Evolutionary conservation across 2,888 invertebrate genomes (phyloP).

Genomic region (Zonitis immaculata): DNA sequence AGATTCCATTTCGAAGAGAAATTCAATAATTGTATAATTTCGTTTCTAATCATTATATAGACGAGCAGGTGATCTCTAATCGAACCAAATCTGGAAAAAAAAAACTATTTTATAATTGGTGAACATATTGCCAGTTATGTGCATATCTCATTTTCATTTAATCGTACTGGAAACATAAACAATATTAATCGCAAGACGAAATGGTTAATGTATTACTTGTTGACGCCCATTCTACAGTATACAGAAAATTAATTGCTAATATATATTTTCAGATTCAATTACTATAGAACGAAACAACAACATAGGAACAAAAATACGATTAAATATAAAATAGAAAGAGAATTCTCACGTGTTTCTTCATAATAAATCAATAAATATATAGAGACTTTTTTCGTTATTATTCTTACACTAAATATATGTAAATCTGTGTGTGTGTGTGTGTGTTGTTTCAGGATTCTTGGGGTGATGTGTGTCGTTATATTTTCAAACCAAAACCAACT

Average conservation of each 20-base stretch:
- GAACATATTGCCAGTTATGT: too few relatives aligned
- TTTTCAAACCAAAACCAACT: background rate
- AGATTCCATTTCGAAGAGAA: too few relatives aligned
- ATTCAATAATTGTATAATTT: too few relatives aligned
- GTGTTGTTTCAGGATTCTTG: background rate
- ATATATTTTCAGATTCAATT: background rate
- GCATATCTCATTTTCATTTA: background rate
- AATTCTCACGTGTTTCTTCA: background rate
- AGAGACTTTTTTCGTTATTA: background rate
- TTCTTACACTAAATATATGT: background rate
- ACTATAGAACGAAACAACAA: background rate
- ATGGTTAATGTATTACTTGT: background rate
- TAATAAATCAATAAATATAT: background rate
- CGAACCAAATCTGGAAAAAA: too few relatives aligned
- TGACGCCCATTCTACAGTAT: background rate
- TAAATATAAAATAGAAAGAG: background rate
- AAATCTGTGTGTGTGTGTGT: background rate
- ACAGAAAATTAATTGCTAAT: background rate
- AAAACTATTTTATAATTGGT: too few relatives aligned
- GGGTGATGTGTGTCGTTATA: constrained; percentile 2
- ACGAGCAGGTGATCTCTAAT: too few relatives aligned
- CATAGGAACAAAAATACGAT: background rate
- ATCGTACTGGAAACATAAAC: background rate
- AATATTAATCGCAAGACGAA: background rate
- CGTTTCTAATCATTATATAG: too few relatives aligned